Conservation (phyloP, 2,113 vertebrate species). For the Ophthalmolycus amberensis region DNA sequence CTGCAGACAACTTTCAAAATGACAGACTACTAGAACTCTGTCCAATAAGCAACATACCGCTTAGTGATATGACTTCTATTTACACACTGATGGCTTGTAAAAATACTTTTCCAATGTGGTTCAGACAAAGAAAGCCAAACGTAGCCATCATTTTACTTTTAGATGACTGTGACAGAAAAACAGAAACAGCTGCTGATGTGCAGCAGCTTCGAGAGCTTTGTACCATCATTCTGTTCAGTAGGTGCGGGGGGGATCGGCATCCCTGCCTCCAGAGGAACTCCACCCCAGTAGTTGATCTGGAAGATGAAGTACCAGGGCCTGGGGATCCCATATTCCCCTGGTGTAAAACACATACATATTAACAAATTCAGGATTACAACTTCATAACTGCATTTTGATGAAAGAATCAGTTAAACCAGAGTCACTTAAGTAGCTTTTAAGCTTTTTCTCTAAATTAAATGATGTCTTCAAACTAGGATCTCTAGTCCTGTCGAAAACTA, state of each 20-base stretch:
- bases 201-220: neutral
- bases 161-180: neutral
- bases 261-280: constrained; percentile 67
- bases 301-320: constrained; percentile 92
- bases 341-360: neutral
- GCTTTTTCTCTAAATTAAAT: neutral
- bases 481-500: neutral
- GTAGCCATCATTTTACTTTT: neutral
- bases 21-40: neutral
- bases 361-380: neutral
- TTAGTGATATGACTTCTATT: neutral
- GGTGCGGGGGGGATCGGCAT: constrained; percentile 74
- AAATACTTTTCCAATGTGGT: neutral
- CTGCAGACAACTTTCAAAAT: neutral
- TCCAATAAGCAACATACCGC: neutral
- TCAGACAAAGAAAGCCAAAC: neutral
- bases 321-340: constrained; percentile 91
- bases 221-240: constrained; percentile 73
- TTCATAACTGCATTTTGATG: neutral
- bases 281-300: constrained; percentile 90
- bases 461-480: neutral
- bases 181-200: neutral
- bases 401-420: neutral
- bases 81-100: neutral
- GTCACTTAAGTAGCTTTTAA: neutral